Evolutionary conservation across 2,797 vertebrate species (phyloP).

Genomic region (Carduelis carduelis): DNA sequence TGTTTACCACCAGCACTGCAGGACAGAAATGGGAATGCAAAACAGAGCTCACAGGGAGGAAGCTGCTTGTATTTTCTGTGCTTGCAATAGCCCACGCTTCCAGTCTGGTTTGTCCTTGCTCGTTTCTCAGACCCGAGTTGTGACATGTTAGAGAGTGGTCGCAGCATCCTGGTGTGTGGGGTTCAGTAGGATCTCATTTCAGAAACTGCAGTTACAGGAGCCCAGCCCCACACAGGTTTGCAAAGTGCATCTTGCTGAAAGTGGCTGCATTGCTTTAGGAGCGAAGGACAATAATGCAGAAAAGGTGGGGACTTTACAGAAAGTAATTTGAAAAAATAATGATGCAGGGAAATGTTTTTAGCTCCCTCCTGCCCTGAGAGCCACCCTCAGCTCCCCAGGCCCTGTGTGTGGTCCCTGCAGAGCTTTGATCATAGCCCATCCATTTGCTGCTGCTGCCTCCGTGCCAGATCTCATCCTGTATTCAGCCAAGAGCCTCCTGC

Average conservation of each 20-base stretch:
- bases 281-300: not conserved
- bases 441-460: not conserved
- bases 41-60: not conserved
- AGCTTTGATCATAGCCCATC: not conserved
- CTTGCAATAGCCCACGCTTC: not conserved
- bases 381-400: rapidly evolving
- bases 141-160: rapidly evolving
- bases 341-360: not conserved
- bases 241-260: not conserved
- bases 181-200: not conserved
- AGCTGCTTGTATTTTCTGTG: not conserved
- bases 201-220: not conserved
- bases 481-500: not conserved
- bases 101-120: not conserved
- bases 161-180: rapidly evolving
- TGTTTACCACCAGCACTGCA: not conserved
- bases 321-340: not conserved
- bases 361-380: not conserved
- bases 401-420: not conserved
- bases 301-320: not conserved
- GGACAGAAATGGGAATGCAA: not conserved
- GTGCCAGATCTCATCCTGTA: not conserved
- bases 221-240: not conserved
- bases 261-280: not conserved
- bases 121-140: not conserved